A percentile compares a stretch with the other conserved stretches of the same genome.
Evolutionary conservation across 92 coral and sea anemone species (phyloP).

Genomic region (Porites rus): DNA sequence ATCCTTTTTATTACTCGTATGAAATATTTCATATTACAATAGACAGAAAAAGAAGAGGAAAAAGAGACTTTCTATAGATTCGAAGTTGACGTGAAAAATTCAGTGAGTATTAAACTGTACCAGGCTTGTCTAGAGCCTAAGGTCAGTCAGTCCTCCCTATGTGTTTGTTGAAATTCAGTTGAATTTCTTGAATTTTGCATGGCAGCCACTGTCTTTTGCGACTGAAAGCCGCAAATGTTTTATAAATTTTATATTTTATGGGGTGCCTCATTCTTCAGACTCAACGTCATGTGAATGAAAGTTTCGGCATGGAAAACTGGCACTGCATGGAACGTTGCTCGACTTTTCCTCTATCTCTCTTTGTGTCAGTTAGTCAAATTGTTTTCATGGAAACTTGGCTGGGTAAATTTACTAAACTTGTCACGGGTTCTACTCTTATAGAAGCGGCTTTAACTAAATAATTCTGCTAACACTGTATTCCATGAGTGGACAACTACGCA

Average conservation of each 20-base stretch:
- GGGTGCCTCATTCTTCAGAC: background rate
- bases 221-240: background rate
- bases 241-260: background rate
- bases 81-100: slow-evolving; percentile 2
- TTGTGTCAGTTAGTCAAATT: background rate
- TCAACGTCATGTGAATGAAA: background rate
- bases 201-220: background rate
- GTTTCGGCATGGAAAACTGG: too few species aligned
- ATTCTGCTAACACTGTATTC: background rate
- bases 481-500: background rate
- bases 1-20: too few species aligned
- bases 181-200: background rate
- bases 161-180: background rate
- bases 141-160: background rate
- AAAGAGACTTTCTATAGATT: background rate
- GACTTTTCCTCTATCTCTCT: background rate
- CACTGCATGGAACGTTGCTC: too few species aligned
- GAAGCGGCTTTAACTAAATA: background rate
- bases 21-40: background rate
- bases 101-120: background rate
- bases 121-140: background rate
- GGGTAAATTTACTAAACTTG: background rate
- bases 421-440: background rate
- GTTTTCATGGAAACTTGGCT: background rate
- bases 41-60: background rate